Evolutionary conservation across 2,113 vertebrate species (phyloP).

Genomic region (Podiceps cristatus): DNA sequence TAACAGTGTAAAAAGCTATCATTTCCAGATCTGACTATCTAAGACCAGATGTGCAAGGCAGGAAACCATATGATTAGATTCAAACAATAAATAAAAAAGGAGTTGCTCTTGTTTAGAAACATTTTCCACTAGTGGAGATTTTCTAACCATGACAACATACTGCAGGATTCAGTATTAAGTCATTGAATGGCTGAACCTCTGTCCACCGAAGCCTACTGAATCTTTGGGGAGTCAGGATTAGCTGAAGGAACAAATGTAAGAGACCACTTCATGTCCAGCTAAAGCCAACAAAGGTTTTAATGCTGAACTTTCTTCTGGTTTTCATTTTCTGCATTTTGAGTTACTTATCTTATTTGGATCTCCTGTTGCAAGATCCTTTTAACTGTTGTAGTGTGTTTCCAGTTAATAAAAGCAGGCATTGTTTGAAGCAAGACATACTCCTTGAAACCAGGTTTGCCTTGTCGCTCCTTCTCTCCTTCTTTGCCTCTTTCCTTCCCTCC

Average conservation of each 20-base stretch:
- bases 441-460: background rate
- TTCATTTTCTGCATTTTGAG: constrained; percentile 52
- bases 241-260: constrained; percentile 43
- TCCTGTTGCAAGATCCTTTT: background rate
- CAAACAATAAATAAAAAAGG: constrained; percentile 66
- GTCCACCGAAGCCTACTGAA: background rate
- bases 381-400: background rate
- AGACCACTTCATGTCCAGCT: constrained; percentile 12
- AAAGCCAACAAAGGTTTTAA: constrained; percentile 16
- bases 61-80: constrained; percentile 46
- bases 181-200: constrained; percentile 25
- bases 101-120: constrained; percentile 61
- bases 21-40: constrained; percentile 63
- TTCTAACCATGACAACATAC: constrained; percentile 60
- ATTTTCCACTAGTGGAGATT: constrained; percentile 51
- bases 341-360: constrained; percentile 20
- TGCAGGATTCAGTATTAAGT: constrained; percentile 39
- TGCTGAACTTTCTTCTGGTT: constrained; percentile 46
- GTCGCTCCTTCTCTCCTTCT: background rate
- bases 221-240: constrained; percentile 41
- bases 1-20: constrained; percentile 56
- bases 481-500: background rate
- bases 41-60: constrained; percentile 55
- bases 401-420: background rate
- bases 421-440: background rate